phyloP scores from a whole-genome alignment of 2,888 invertebrate genomes.

The Syrphus vitripennis region DNA sequence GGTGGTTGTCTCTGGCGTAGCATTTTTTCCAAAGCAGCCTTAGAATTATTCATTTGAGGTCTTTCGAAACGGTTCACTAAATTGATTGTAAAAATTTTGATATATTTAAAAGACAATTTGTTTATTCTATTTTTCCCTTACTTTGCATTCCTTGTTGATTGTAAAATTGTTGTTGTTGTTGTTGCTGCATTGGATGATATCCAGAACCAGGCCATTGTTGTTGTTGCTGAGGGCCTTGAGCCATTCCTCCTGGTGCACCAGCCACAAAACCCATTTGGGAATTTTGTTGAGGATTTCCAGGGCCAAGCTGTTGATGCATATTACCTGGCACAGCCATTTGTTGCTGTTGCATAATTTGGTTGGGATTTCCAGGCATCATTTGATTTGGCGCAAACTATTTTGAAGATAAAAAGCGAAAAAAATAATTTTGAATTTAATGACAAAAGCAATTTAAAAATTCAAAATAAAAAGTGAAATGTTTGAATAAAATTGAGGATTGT shows the following conservation, averaged over 20 bases:
- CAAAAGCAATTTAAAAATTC: background rate
- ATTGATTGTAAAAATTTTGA: background rate
- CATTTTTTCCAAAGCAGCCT: conserved; percentile 94
- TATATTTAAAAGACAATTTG: background rate
- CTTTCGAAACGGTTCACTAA: conserved; percentile 81
- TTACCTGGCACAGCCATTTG: conserved; percentile 78
- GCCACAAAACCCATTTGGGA: conserved; percentile 79
- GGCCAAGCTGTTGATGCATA: conserved; percentile 78
- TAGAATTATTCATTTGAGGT: conserved; percentile 86
- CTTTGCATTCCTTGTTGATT: conserved; percentile 80
- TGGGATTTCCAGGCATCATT: conserved; percentile 78
- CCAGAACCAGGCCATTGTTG: conserved; percentile 80
- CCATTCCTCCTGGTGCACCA: conserved; percentile 79
- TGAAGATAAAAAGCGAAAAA: background rate
- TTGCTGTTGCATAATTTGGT: conserved; percentile 79
- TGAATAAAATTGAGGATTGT: no score
- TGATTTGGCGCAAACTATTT: conserved; percentile 77
- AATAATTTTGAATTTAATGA: background rate
- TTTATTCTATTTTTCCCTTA: conserved; percentile 59
- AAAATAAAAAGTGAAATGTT: no score
- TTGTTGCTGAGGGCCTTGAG: conserved; percentile 80
- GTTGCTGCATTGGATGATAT: conserved; percentile 78
- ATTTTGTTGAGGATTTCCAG: conserved; percentile 77
- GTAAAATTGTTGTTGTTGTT: conserved; percentile 75
- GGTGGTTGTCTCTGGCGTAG: conserved; percentile 88